Conservation (phyloP, 35 echinoderm and acorn worm species). For the Amphiura filiformis region DNA sequence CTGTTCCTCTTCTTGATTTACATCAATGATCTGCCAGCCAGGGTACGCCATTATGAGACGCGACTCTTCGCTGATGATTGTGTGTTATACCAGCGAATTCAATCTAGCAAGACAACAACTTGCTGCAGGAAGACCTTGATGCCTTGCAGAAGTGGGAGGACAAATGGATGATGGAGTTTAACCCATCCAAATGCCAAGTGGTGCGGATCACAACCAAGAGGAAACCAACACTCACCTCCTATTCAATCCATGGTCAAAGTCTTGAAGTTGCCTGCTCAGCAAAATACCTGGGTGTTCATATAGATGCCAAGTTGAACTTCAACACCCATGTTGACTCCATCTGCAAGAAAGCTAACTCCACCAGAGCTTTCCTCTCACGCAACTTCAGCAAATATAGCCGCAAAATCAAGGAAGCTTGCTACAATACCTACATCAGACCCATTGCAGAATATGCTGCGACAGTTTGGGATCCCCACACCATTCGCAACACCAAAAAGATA, state of each 20-base stretch:
- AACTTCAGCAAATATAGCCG: too few relatives aligned
- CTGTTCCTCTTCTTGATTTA: constrained; percentile 19
- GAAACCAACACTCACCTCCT: not conserved
- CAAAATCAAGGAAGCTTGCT: too few relatives aligned
- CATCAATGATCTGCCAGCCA: constrained; percentile 20
- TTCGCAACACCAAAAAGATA: too few relatives aligned
- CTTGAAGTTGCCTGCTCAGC: not conserved
- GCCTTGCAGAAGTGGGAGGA: constrained; percentile 29
- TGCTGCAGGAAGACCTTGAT: constrained; percentile 42
- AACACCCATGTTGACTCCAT: too few relatives aligned
- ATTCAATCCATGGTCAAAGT: not conserved
- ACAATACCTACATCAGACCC: too few relatives aligned
- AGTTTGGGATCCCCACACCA: too few relatives aligned
- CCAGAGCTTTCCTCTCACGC: too few relatives aligned
- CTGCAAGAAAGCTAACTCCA: too few relatives aligned
- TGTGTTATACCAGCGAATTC: constrained; percentile 13
- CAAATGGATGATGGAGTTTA: constrained; percentile 16
- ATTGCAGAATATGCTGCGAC: too few relatives aligned
- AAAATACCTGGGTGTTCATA: not conserved
- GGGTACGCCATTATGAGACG: not conserved
- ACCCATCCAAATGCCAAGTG: constrained; percentile 27
- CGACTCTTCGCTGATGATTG: constrained; percentile 37
- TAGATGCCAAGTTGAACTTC: too few relatives aligned
- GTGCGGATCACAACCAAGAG: not conserved
- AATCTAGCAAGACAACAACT: not conserved